A percentile compares a stretch with the other conserved stretches of the same genome.
These are phyloP conservation scores for Exocentrus adspersus DNA, from an alignment of 2,888 invertebrate species.

Conservation along the genomic window DNA sequence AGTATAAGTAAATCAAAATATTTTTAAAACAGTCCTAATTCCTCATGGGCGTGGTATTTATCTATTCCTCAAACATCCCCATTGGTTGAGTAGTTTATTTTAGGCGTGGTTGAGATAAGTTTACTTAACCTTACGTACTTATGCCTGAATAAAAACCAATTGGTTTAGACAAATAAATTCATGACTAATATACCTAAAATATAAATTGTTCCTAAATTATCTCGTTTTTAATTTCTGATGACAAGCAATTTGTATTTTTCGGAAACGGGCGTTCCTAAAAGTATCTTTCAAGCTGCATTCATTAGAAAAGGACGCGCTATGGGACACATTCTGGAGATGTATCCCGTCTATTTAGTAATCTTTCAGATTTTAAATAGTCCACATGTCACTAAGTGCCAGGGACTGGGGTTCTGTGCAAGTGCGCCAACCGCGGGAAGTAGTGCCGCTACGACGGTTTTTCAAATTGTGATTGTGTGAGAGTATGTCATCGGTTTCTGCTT, in stretches of 20 bases:
- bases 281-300: conserved; percentile 27
- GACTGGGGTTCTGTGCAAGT: conserved; percentile 6
- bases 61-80: conserved; percentile 19
- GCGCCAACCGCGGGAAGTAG: background rate
- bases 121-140: conserved; percentile 20
- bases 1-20: background rate
- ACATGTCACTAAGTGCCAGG: conserved; percentile 24
- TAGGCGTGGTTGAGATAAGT: conserved; percentile 34
- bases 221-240: conserved; percentile 27
- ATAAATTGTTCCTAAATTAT: conserved; percentile 29
- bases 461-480: background rate
- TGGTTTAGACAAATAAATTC: background rate
- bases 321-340: conserved; percentile 34
- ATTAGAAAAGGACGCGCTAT: conserved; percentile 31
- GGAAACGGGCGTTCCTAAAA: conserved; percentile 30
- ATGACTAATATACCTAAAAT: conserved; percentile 6
- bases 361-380: conserved; percentile 33
- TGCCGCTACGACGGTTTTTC: background rate
- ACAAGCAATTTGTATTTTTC: conserved; percentile 35
- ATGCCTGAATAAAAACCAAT: conserved; percentile 19
- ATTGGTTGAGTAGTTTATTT: conserved; percentile 35
- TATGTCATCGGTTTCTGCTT: background rate
- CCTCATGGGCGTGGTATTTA: conserved; percentile 28
- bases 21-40: background rate
- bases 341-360: conserved; percentile 35